phyloP scores from a whole-genome alignment of 2,888 invertebrate species.

The Nomada ruficornis region DNA sequence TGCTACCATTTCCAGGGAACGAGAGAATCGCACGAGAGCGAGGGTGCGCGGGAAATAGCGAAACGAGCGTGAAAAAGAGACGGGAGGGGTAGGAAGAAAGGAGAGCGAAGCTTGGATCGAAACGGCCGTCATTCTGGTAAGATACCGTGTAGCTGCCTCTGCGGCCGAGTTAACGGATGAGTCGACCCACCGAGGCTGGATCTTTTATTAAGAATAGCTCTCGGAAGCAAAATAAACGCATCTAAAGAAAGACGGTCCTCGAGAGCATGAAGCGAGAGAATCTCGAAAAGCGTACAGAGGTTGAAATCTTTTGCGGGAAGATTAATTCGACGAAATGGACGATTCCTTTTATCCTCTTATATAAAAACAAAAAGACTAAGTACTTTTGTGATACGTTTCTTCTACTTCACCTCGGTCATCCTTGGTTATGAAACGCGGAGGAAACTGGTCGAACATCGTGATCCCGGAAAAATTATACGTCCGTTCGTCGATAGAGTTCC shows the following conservation, averaged over 20 bases:
- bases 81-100: neutral
- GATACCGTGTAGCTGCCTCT: slow-evolving; percentile 2
- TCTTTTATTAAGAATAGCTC: slow-evolving; percentile 71
- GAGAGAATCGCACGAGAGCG: neutral
- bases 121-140: slow-evolving; percentile 12
- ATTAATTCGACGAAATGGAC: slow-evolving; percentile 58
- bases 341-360: too few relatives aligned
- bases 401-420: too few relatives aligned
- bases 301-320: slow-evolving; percentile 30
- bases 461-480: neutral
- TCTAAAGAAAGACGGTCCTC: slow-evolving; percentile 25
- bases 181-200: slow-evolving; percentile 52
- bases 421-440: too few relatives aligned
- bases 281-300: slow-evolving; percentile 20
- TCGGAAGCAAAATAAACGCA: slow-evolving; percentile 27
- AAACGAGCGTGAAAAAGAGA: neutral
- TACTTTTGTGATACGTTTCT: too few relatives aligned
- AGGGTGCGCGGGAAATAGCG: neutral
- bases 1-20: slow-evolving; percentile 33
- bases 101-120: slow-evolving; percentile 1
- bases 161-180: slow-evolving; percentile 51
- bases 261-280: neutral
- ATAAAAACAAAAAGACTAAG: too few relatives aligned
- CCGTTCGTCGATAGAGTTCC: slow-evolving; percentile 17
- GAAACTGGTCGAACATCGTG: neutral